Evolutionary conservation across 1,140 invertebrate genomes (phyloP), one percentile per base, ranked within the genome.

Genomic region (Metopolophium dirhodum): DNA sequence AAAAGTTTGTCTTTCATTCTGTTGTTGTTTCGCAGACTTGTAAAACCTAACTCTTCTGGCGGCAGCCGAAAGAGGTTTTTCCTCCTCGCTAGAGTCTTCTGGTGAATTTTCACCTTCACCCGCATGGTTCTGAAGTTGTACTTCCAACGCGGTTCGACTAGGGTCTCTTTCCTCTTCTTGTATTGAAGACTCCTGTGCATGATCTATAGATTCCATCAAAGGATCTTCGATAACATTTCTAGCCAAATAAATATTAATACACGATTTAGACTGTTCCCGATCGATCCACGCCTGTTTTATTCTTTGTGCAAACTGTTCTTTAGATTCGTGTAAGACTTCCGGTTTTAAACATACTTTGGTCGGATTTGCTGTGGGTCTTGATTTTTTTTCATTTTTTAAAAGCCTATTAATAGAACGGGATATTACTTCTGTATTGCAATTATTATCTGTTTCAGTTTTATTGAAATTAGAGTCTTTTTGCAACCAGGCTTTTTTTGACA

Each of bases 221-320:
- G 83, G 89, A 26, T 93, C 51, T 51, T 94, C 94, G 30, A 93
- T 23, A 35, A 83, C 90, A 68, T 94, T 95, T 45, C 95, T 96
- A 0, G 96, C 95, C 26, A 96, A 94, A 93, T 96, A 96, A 23
- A 96, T 96, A 82, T 96, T 95, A 30, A 96, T 95, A 89, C 96
- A 96, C 0, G 95, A 95, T 94, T 95, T 96, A 26, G 95, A 95
- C 41, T 95, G 95, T 86, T 96, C 95, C 2, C 95, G 94, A 18
- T 96, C 95, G 89, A 96, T 95, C 96, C 96, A 96, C 0, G 96
- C 96, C 8, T 95, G 94, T 85, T 95, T 94, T 54, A 96, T 93
- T 90, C 96, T 94, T 91, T 96, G 95, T 0, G 96, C 95, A 11
- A 96, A 94, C 90, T 96, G 95, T 90, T 96, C 95, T 51, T 96